Conservation (phyloP, 2,797 vertebrate species). For the Spea hammondii region DNA sequence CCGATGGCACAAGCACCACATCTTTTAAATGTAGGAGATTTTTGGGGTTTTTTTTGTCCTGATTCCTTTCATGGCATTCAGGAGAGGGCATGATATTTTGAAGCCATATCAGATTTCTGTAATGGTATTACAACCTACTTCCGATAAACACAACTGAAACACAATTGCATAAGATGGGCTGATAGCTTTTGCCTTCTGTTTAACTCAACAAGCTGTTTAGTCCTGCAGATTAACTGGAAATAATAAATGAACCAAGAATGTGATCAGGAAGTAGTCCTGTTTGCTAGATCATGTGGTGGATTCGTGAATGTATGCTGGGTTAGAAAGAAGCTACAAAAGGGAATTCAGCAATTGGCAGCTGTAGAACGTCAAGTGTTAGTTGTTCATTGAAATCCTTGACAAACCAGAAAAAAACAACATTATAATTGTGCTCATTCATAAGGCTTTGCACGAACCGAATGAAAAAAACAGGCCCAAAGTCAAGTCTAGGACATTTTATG, state of each 20-base stretch:
- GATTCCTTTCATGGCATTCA: too few species aligned
- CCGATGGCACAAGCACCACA: too few species aligned
- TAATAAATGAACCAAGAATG: constrained; percentile 4
- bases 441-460: neutral
- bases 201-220: constrained; percentile 1
- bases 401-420: neutral
- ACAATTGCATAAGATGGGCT: neutral
- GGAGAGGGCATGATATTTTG: too few species aligned
- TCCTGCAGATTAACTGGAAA: constrained; percentile 3
- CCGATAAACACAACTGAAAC: neutral
- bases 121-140: neutral
- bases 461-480: neutral
- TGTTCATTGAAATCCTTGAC: neutral
- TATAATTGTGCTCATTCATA: constrained; percentile 21
- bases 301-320: constrained; percentile 2
- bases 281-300: constrained; percentile 23
- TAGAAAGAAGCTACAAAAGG: neutral
- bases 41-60: too few species aligned
- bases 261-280: neutral
- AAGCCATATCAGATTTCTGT: too few species aligned
- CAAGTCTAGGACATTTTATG: neutral
- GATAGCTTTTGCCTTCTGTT: neutral
- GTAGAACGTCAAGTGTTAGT: constrained; percentile 15
- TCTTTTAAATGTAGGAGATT: too few species aligned
- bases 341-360: constrained; percentile 21